phyloP scores from a whole-genome alignment of 2,113 vertebrate genomes.

The Promerops cafer region DNA sequence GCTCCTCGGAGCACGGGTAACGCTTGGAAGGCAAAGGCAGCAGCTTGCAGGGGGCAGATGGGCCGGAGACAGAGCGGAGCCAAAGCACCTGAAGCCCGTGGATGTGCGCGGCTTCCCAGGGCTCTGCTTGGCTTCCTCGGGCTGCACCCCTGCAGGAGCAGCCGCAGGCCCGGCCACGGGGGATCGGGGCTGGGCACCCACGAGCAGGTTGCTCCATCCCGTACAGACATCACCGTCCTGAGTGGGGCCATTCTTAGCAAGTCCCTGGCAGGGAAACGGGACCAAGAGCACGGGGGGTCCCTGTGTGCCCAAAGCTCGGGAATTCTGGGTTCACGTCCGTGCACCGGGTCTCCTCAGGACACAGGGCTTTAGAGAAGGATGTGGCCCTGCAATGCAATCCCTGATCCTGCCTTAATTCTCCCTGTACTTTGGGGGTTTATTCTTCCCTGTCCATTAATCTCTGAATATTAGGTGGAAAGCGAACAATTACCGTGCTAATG shows the following conservation, averaged over 20 bases:
- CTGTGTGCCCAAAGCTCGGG: not conserved
- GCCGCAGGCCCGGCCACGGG: not conserved
- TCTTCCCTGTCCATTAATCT: slow-evolving; percentile 2
- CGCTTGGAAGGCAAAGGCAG: not conserved
- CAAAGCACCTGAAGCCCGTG: not conserved
- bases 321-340: rapidly evolving
- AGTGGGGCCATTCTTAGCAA: rapidly evolving
- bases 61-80: not conserved
- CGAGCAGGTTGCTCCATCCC: not conserved
- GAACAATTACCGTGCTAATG: slow-evolving; percentile 56
- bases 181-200: not conserved
- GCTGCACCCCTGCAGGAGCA: not conserved
- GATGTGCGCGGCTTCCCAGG: not conserved
- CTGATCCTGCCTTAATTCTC: not conserved
- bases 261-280: rapidly evolving
- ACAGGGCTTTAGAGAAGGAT: not conserved
- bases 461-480: slow-evolving; percentile 23
- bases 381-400: not conserved
- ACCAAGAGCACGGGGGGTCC: not conserved
- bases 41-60: slow-evolving; percentile 33
- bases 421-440: not conserved
- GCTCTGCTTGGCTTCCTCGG: not conserved
- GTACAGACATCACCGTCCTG: rapidly evolving
- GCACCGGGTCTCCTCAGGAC: not conserved
- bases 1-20: not conserved